phyloP scores from a whole-genome alignment of 2,888 invertebrate genomes.

The Byasa hedistus region DNA sequence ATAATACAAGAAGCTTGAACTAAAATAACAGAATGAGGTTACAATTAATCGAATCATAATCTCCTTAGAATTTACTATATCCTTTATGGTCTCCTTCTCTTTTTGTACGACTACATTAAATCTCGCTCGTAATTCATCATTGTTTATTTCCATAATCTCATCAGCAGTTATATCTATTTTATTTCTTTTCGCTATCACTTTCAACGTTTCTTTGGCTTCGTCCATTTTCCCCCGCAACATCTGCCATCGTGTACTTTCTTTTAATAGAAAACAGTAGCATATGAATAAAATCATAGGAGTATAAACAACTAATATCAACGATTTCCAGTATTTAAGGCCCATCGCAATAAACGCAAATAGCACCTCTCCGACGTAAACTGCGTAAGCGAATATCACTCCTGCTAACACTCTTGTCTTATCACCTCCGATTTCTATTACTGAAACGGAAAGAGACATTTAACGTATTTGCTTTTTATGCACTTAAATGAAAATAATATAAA shows the following conservation, averaged over 20 bases:
- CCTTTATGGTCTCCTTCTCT: conserved; percentile 54
- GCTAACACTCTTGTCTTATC: conserved; percentile 59
- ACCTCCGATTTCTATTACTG: conserved; percentile 67
- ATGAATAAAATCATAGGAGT: conserved; percentile 54
- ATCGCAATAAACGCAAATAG: conserved; percentile 58
- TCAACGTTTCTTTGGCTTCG: conserved; percentile 54
- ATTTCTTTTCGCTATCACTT: conserved; percentile 50
- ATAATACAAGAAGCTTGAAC: conserved; percentile 64
- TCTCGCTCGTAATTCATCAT: conserved; percentile 50
- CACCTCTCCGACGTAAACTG: conserved; percentile 62
- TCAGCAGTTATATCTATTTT: conserved; percentile 47
- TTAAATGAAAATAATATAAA: too few species aligned
- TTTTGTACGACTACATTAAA: conserved; percentile 55
- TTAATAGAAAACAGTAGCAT: conserved; percentile 47
- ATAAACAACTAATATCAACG: conserved; percentile 53
- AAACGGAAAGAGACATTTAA: conserved; percentile 37
- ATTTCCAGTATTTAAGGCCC: conserved; percentile 61
- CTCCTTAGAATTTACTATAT: conserved; percentile 57
- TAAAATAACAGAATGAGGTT: conserved; percentile 58
- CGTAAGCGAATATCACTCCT: conserved; percentile 62
- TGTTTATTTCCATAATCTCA: conserved; percentile 52
- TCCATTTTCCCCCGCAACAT: conserved; percentile 54
- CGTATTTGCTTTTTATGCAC: too few species aligned
- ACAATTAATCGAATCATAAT: conserved; percentile 58
- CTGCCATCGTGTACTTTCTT: conserved; percentile 66